Percentiles rank a stretch among this genome's conserved stretches.
Conservation (phyloP, 1,140 invertebrate genomes). For the Hycleus cichorii region DNA sequence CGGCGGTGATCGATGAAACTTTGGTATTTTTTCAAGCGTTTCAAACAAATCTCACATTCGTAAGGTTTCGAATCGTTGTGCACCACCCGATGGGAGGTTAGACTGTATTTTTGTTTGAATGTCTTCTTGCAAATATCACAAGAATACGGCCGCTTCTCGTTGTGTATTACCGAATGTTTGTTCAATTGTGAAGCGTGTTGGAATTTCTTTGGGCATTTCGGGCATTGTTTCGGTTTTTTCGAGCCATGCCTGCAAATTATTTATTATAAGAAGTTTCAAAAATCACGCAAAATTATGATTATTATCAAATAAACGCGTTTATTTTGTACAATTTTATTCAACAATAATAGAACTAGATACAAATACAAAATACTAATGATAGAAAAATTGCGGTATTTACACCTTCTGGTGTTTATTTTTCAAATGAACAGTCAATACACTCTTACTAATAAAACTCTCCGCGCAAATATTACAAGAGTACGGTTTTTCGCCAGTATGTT, state of each 20-base stretch:
- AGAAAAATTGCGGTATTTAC: not conserved
- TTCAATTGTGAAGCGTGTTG: constrained; percentile 25
- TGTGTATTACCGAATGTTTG: constrained; percentile 35
- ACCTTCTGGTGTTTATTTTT: constrained; percentile 1
- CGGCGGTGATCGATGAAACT: constrained; percentile 22
- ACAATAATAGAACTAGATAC: too few relatives aligned
- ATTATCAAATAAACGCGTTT: too few relatives aligned
- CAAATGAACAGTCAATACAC: constrained; percentile 6
- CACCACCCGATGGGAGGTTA: constrained; percentile 37
- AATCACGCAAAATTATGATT: too few relatives aligned
- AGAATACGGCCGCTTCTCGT: constrained; percentile 35
- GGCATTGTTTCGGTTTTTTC: constrained; percentile 7
- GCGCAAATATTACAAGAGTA: constrained; percentile 9
- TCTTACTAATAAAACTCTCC: constrained; percentile 13
- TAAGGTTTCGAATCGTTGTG: constrained; percentile 44
- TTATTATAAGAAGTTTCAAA: too few relatives aligned
- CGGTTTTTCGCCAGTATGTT: constrained; percentile 3
- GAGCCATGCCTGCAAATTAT: too few relatives aligned
- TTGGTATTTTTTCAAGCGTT: constrained; percentile 14
- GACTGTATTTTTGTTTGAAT: constrained; percentile 40
- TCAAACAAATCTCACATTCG: constrained; percentile 46
- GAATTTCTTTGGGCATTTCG: constrained; percentile 33
- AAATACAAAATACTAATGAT: not conserved
- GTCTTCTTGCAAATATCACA: constrained; percentile 42
- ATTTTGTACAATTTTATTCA: too few relatives aligned